Evolutionary conservation across 2,888 invertebrate genomes (phyloP).

Genomic region (Agonum fuliginosum): DNA sequence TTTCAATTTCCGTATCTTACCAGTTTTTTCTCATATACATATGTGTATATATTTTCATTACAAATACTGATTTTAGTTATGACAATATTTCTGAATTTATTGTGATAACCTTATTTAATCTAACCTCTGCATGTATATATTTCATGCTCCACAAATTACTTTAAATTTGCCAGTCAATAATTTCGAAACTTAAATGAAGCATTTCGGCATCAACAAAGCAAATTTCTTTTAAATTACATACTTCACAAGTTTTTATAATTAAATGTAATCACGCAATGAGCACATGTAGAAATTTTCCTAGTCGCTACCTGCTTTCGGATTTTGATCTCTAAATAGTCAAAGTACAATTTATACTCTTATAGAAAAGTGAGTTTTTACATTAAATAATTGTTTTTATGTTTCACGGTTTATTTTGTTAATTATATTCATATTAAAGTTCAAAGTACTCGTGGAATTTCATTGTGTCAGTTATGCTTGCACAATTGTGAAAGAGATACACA

Average conservation of each 20-base stretch:
- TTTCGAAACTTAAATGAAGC: background rate
- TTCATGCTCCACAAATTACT: background rate
- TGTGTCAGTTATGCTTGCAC: constrained; percentile 17
- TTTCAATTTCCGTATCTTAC: no score
- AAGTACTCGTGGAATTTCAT: constrained; percentile 42
- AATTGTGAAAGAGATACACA: constrained; percentile 1
- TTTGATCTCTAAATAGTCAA: background rate
- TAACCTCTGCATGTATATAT: background rate
- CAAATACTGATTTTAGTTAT: no score
- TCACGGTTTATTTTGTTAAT: constrained; percentile 5
- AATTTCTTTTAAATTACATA: constrained; percentile 25
- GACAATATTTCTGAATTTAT: no score
- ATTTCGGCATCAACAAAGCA: background rate
- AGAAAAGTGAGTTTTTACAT: constrained; percentile 13
- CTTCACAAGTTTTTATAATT: background rate
- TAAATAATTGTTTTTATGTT: background rate
- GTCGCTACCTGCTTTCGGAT: background rate
- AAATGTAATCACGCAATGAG: constrained; percentile 15
- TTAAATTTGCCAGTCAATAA: background rate
- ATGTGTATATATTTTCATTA: no score
- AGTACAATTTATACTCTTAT: background rate
- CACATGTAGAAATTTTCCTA: background rate
- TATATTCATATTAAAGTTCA: constrained; percentile 1
- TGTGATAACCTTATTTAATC: constrained; percentile 27
- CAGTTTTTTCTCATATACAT: no score